These are phyloP conservation scores for Sphaerodactylus townsendi DNA, from an alignment of 2,113 vertebrate species.

Conservation along the genomic window DNA sequence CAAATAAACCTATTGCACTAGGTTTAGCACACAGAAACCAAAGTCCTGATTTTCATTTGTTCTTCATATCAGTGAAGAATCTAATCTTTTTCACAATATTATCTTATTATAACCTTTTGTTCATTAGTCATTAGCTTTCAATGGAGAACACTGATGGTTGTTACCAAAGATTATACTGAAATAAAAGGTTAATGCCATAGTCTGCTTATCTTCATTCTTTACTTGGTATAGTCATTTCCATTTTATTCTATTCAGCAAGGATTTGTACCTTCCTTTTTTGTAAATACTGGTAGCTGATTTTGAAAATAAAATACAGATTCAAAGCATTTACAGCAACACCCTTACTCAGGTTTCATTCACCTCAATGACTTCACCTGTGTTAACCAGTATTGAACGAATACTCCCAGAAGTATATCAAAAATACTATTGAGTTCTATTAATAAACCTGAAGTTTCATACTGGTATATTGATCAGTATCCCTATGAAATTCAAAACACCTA, in stretches of 20 bases:
- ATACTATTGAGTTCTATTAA: neutral
- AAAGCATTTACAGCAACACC: neutral
- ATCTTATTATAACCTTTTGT: slow-evolving; percentile 49
- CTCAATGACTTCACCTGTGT: slow-evolving; percentile 24
- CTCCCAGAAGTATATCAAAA: slow-evolving; percentile 22
- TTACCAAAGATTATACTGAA: slow-evolving; percentile 63
- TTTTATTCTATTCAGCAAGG: slow-evolving; percentile 40
- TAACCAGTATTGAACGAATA: slow-evolving; percentile 19
- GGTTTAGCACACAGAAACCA: slow-evolving; percentile 56
- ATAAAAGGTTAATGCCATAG: slow-evolving; percentile 49
- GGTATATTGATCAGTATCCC: slow-evolving; percentile 38
- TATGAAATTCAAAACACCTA: slow-evolving; percentile 4
- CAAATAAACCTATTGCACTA: slow-evolving; percentile 57
- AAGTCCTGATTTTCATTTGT: slow-evolving; percentile 58
- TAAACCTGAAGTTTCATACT: slow-evolving; percentile 1
- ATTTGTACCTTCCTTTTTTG: slow-evolving; percentile 49
- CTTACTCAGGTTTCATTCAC: neutral
- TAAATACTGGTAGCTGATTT: slow-evolving; percentile 50
- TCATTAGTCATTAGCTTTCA: slow-evolving; percentile 66
- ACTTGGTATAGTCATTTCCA: slow-evolving; percentile 27
- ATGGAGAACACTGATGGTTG: slow-evolving; percentile 55
- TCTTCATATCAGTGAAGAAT: slow-evolving; percentile 53
- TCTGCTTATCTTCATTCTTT: slow-evolving; percentile 66
- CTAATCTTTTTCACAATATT: slow-evolving; percentile 59
- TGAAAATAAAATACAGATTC: neutral